Evolutionary conservation across 2,888 invertebrate species (phyloP), one percentile per base, ranked within the genome.

Genomic region (Dromius quadrimaculatus): DNA sequence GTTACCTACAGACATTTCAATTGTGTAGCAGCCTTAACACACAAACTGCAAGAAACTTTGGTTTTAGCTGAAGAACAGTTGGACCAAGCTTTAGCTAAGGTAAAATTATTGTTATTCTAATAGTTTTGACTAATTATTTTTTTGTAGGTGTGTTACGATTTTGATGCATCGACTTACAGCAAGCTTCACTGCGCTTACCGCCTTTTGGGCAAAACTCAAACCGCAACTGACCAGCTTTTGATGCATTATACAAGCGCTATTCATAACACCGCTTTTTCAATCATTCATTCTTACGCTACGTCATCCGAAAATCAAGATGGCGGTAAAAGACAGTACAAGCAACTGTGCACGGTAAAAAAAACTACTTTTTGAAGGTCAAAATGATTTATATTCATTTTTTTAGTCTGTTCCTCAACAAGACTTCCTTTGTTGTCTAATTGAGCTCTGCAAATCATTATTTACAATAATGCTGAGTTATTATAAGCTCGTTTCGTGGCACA

Each of bases 211-310:
- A 98, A 98, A 82, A 94, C 93, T 0, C 91, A 96, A 82, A 90
- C 92, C 1, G 95, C 96, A 0, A 93, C 97, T 89, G 97, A 98
- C 81, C 96, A 97, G 80, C 82, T 98, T 6, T 94, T 95, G 76
- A 96, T 98, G 89, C 96, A 97, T 80, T 97, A 95, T 77, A 93
- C 95, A 0, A 95, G 95, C 38, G 93, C 95, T 0, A 93, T 98
- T 11, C 97, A 94, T 75, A 92, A 91, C 72, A 88, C 90, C 0
- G 90, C 94, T 0, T 87, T 86, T 73, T 84, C 84, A 1, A 85
- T 86, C 1, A 80, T 87, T 0, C 85, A 82, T 75, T 85, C 83
- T 61, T 88, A 82, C 78, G 84, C 82, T 71, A 84, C 83, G 57
- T 81, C 82, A 4, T 74, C 77, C 0, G 81, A 82, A 38, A 73